Evolutionary conservation across 2,888 invertebrate genomes (phyloP), one percentile per base, ranked within the genome.

Genomic region (Heterodera filipjevi): DNA sequence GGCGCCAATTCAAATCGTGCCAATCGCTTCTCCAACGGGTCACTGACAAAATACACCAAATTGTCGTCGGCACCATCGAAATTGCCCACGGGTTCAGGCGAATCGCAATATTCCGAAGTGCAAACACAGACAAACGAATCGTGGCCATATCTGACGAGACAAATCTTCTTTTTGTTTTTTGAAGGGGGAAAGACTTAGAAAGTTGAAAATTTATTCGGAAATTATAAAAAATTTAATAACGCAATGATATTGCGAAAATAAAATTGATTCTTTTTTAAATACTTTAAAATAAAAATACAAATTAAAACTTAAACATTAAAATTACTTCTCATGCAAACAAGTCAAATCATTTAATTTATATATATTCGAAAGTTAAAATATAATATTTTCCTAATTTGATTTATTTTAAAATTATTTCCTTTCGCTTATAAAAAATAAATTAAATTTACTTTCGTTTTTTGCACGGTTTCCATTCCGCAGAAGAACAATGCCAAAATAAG

Each of bases 11-110:
- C 59, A 59, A 59, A 59, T 59, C 59, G 59, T n/a, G 59, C 59
- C 59, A 78, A 64, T 16, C 78, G 66, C 32, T 77, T 66, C 14
- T 77, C 44, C 8, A 27, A 46, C 68, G 53, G 53, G 33, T 66
- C 74, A 22, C 70, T 68, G n/a, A 78, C 49, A 64, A 77, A 78
- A 64, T 78, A 78, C 35, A 78, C 70, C 76, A 78, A 49, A 44
- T 59, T 44, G 33, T 75, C 44, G n/a, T 19, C n/a, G 22, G 59
- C 68, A 30, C 8, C n/a, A 10, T 64, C 68, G 30, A 75, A 64
- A 33, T 27, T 49, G 66, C 75, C 75, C 22, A 75, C 5, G 0
- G 75, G 64, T 27, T 44, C 30, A 10, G 35, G 66, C 30, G 75
- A 66, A 30, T 75, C 75, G 30, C 75, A 75, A 53, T 53, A 27